A percentile compares a stretch with the other conserved stretches of the same genome.
Evolutionary conservation across 2,888 invertebrate genomes (phyloP).

Genomic region (Nowickia ferox): DNA sequence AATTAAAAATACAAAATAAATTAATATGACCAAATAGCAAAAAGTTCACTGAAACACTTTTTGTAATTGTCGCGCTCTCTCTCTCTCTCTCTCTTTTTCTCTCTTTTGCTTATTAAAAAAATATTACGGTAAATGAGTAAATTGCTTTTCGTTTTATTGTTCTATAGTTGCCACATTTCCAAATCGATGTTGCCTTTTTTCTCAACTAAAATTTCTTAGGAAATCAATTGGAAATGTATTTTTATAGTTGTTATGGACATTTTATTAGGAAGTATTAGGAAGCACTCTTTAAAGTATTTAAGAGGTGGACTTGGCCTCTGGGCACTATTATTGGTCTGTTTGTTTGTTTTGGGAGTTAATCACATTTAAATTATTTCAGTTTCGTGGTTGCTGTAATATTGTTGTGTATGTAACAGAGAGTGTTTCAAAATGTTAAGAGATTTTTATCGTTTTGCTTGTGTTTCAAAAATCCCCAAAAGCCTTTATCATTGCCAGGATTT

Average conservation of each 20-base stretch:
- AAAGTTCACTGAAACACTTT: slow-evolving; percentile 42
- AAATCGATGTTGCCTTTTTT: background rate
- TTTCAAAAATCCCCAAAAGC: slow-evolving; percentile 56
- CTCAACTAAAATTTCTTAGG: background rate
- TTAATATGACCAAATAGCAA: slow-evolving; percentile 39
- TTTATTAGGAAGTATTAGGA: background rate
- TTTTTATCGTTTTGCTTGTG: slow-evolving; percentile 36
- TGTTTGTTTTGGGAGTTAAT: slow-evolving; percentile 25
- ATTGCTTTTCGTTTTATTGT: slow-evolving; percentile 15
- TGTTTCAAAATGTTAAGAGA: slow-evolving; percentile 35
- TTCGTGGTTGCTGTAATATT: slow-evolving; percentile 1
- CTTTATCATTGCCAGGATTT: slow-evolving; percentile 48
- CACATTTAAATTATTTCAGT: slow-evolving; percentile 35
- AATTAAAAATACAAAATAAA: slow-evolving; percentile 68
- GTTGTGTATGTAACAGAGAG: slow-evolving; percentile 6
- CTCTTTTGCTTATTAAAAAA: slow-evolving; percentile 23
- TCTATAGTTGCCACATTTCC: slow-evolving; percentile 29
- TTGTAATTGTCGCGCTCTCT: slow-evolving; percentile 30
- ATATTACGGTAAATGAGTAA: slow-evolving; percentile 32
- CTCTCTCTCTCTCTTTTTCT: slow-evolving; percentile 29
- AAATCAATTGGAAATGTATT: background rate
- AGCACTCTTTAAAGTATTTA: background rate
- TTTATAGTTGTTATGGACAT: background rate
- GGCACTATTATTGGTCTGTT: background rate
- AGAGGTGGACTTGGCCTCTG: background rate